Percentiles rank a stretch among this genome's conserved stretches.
Conservation (phyloP, 1,140 invertebrate genomes). For the Papilio polyxenes region DNA sequence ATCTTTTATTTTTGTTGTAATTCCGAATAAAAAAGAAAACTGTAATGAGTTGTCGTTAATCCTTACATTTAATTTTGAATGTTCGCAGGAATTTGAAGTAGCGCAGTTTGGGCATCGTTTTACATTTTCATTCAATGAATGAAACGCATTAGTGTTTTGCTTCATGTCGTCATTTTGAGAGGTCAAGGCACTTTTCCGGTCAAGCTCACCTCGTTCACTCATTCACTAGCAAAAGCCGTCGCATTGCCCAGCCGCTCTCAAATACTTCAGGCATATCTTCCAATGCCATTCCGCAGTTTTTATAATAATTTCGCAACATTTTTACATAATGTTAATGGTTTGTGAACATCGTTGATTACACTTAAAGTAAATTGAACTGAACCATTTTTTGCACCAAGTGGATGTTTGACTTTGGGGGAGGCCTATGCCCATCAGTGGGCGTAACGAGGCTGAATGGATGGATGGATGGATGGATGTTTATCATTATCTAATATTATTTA, state of each 20-base stretch:
- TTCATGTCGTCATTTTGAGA: background rate
- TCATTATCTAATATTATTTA: too few relatives aligned
- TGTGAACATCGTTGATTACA: background rate
- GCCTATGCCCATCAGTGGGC: too few relatives aligned
- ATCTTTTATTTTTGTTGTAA: background rate
- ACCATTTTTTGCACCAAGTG: too few relatives aligned
- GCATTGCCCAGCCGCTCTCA: background rate
- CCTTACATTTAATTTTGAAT: background rate
- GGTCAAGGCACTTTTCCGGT: conserved; percentile 18
- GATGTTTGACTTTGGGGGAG: too few relatives aligned
- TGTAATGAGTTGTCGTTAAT: background rate
- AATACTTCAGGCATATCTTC: background rate
- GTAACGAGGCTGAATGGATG: too few relatives aligned
- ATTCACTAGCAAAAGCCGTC: conserved; percentile 11
- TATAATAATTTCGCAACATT: background rate
- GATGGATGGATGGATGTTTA: background rate
- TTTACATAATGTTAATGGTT: background rate
- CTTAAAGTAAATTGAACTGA: background rate
- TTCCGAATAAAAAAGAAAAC: background rate
- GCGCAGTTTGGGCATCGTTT: background rate
- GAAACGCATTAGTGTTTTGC: background rate
- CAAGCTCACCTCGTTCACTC: background rate
- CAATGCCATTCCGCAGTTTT: background rate
- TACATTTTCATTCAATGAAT: background rate
- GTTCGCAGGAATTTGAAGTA: background rate